Conservation (phyloP, 2,888 invertebrate genomes). For the Thera obeliscata region DNA sequence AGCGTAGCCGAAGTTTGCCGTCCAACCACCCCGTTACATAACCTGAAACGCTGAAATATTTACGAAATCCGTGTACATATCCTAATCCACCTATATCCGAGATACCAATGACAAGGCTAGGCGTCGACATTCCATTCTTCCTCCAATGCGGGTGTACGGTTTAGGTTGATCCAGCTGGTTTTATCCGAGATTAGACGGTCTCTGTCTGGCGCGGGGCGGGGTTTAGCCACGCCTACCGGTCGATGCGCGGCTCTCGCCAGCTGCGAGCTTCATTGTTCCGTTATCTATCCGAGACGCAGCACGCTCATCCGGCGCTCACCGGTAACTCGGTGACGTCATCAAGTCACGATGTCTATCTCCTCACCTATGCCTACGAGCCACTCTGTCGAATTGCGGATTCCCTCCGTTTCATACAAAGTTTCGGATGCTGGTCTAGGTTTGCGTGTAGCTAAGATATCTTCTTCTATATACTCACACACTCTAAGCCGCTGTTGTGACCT, state of each 20-base stretch:
- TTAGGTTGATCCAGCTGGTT: slow-evolving; percentile 73
- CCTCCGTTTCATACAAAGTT: slow-evolving; percentile 19
- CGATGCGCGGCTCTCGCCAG: slow-evolving; percentile 62
- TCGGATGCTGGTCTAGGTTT: slow-evolving; percentile 4
- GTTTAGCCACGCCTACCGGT: slow-evolving; percentile 80
- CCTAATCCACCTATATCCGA: slow-evolving; percentile 77
- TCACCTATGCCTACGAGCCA: background rate
- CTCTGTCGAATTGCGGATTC: slow-evolving; percentile 11
- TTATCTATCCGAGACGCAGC: slow-evolving; percentile 78
- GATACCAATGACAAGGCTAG: slow-evolving; percentile 77
- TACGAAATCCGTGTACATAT: slow-evolving; percentile 55
- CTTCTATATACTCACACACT: background rate
- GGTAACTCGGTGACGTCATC: slow-evolving; percentile 64
- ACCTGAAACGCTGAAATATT: slow-evolving; percentile 46
- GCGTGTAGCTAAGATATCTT: background rate
- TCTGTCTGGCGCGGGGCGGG: slow-evolving; percentile 75
- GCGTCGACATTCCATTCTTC: slow-evolving; percentile 75
- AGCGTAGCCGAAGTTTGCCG: slow-evolving; percentile 7
- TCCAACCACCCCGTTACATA: slow-evolving; percentile 38
- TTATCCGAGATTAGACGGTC: slow-evolving; percentile 82
- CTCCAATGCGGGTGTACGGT: slow-evolving; percentile 76
- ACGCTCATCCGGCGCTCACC: slow-evolving; percentile 75
- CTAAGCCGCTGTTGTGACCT: slow-evolving; percentile 13
- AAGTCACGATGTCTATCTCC: slow-evolving; percentile 25
- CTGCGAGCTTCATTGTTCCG: slow-evolving; percentile 72